A percentile compares a stretch with the other conserved stretches of the same genome.
Evolutionary conservation across 2,797 vertebrate species (phyloP).

Genomic region (Myripristis jacobus): DNA sequence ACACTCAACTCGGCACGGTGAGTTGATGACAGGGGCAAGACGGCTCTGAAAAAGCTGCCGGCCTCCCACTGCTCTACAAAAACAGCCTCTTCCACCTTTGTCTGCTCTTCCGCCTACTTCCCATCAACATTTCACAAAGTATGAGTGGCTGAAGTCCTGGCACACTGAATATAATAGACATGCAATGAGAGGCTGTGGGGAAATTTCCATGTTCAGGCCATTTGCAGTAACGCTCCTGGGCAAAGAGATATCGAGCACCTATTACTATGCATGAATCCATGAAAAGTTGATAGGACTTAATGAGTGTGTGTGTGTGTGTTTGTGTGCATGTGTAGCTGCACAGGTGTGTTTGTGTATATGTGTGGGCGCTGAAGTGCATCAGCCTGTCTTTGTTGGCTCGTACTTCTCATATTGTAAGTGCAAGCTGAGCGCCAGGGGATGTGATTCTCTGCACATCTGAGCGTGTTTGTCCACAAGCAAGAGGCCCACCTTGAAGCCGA

Average conservation of each 20-base stretch:
- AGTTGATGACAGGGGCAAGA: background rate
- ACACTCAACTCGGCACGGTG: background rate
- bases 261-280: background rate
- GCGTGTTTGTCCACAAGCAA: background rate
- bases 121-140: background rate
- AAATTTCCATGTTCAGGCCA: background rate
- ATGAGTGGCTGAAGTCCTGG: background rate
- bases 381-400: background rate
- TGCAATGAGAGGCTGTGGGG: slow-evolving; percentile 4
- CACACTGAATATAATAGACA: background rate
- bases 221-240: slow-evolving; percentile 6
- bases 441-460: background rate
- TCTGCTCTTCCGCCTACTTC: background rate
- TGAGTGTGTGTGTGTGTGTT: background rate
- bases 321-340: background rate
- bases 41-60: slow-evolving; percentile 25
- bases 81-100: slow-evolving; percentile 12
- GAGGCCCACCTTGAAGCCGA: slow-evolving; percentile 94
- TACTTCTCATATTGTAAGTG: no score
- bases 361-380: background rate
- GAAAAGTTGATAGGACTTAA: slow-evolving; percentile 2
- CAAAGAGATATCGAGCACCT: background rate
- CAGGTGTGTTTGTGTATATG: background rate
- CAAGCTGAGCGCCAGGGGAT: background rate
- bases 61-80: slow-evolving; percentile 4